Base-by-base conservation (phyloP, 2,888 invertebrate genomes). In the Pristionchus mayeri region DNA sequence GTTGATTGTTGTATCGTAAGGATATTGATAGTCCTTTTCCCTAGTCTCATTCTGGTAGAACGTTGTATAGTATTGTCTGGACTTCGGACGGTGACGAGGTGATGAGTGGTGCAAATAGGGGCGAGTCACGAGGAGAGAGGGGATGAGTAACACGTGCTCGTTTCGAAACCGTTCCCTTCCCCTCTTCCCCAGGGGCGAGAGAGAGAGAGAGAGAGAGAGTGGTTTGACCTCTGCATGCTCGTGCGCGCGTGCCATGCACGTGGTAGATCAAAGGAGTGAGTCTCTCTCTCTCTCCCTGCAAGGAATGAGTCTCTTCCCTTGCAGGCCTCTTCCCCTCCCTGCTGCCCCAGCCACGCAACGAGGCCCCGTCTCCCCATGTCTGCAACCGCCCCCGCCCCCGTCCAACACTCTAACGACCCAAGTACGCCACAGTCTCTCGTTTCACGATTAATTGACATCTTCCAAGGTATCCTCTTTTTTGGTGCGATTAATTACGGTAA, bases 81-180 rank as follows among this genome's bases (percentile, higher is more conserved):
- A n/a, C n/a, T n/a, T n/a, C n/a, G n/a, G n/a, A n/a, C n/a, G n/a
- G n/a, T n/a, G n/a, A n/a, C n/a, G n/a, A n/a, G n/a, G n/a, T n/a
- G n/a, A n/a, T n/a, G n/a, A n/a, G n/a, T n/a, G n/a, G n/a, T n/a
- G n/a, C n/a, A n/a, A n/a, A n/a, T n/a, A n/a, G n/a, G n/a, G n/a
- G n/a, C n/a, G n/a, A n/a, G n/a, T n/a, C n/a, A n/a, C n/a, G n/a
- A n/a, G n/a, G n/a, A n/a, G n/a, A n/a, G n/a, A n/a, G n/a, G n/a
- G n/a, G n/a, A 44, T 44, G 44, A 44, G 44, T 63, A 63, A 63
- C 16, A 2, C 21, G 44, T 13, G 44, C n/a, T n/a, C n/a, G 34
- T 63, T 63, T 63, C 63, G 63, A 63, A 63, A 63, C 63, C 2
- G n/a, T n/a, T n/a, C n/a, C n/a, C n/a, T n/a, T n/a, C n/a, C n/a